phyloP scores from a whole-genome alignment of 2,888 invertebrate genomes.

The Phyllotreta striolata region DNA sequence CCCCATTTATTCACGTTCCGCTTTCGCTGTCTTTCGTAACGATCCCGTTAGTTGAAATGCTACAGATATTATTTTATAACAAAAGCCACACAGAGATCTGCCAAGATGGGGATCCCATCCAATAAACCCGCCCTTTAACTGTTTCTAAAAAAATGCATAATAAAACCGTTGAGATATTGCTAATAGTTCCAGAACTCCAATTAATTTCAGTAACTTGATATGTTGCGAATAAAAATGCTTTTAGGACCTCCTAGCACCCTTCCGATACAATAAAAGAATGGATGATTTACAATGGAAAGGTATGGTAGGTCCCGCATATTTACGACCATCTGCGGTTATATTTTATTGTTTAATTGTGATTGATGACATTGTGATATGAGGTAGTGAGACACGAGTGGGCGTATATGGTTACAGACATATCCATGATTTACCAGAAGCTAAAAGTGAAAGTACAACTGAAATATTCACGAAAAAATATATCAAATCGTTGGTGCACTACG shows the following conservation, averaged over 20 bases:
- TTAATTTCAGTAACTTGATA: neutral
- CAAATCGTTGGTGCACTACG: no score
- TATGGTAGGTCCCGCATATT: constrained; percentile 33
- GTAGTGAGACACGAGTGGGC: constrained; percentile 5
- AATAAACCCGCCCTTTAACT: constrained; percentile 25
- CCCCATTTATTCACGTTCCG: constrained; percentile 20
- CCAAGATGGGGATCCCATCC: constrained; percentile 16
- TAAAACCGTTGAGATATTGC: constrained; percentile 1
- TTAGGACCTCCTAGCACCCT: neutral
- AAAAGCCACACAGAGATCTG: constrained; percentile 13
- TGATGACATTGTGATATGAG: constrained; percentile 28
- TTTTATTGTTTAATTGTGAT: constrained; percentile 38
- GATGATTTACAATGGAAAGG: constrained; percentile 25
- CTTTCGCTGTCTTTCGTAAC: constrained; percentile 22
- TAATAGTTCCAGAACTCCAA: neutral
- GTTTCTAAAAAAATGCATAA: constrained; percentile 14
- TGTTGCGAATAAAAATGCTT: neutral
- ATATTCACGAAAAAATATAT: no score
- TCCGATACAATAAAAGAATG: constrained; percentile 3
- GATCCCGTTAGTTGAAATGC: constrained; percentile 22
- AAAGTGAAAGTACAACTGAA: no score
- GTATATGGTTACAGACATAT: neutral
- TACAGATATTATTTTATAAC: constrained; percentile 30
- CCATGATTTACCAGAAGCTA: no score
- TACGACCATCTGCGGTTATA: constrained; percentile 29